Conservation (phyloP, 1,140 invertebrate genomes). For the Lepidurus arcticus region DNA sequence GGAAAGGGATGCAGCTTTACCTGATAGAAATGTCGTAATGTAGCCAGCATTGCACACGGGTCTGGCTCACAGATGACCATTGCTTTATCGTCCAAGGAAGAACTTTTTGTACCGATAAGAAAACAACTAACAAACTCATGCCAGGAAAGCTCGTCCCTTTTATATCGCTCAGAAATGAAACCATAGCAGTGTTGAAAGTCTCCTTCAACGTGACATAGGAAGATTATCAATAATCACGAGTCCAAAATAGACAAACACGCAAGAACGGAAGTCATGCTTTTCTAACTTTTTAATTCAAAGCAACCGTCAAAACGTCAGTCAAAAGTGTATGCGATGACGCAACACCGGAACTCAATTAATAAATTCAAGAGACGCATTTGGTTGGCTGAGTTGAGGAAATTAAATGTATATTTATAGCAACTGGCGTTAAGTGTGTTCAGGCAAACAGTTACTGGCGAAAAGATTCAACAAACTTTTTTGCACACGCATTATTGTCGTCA, state of each 20-base stretch:
- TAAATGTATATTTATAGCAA: constrained; percentile 8
- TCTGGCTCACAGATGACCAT: background rate
- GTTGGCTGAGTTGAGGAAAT: background rate
- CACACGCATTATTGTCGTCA: background rate
- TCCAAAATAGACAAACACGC: background rate
- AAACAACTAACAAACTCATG: background rate
- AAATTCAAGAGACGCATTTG: background rate
- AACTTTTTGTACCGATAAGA: background rate
- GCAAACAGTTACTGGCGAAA: constrained; percentile 4
- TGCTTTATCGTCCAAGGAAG: background rate
- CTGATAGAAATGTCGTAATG: constrained; percentile 15
- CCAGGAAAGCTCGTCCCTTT: background rate
- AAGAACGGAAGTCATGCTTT: background rate
- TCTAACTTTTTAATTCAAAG: background rate
- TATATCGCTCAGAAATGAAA: background rate
- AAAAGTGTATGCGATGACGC: background rate
- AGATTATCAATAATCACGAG: constrained; percentile 7
- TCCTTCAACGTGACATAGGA: constrained; percentile 13
- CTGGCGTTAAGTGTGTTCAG: background rate
- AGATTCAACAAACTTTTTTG: constrained; percentile 13
- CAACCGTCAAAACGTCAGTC: background rate
- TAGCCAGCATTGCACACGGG: background rate
- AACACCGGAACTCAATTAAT: background rate
- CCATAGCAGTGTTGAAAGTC: constrained; percentile 5
- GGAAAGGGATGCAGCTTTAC: background rate